These are phyloP conservation scores for Amia ocellicauda DNA, from an alignment of 2,113 vertebrate genomes.

Conservation along the genomic window DNA sequence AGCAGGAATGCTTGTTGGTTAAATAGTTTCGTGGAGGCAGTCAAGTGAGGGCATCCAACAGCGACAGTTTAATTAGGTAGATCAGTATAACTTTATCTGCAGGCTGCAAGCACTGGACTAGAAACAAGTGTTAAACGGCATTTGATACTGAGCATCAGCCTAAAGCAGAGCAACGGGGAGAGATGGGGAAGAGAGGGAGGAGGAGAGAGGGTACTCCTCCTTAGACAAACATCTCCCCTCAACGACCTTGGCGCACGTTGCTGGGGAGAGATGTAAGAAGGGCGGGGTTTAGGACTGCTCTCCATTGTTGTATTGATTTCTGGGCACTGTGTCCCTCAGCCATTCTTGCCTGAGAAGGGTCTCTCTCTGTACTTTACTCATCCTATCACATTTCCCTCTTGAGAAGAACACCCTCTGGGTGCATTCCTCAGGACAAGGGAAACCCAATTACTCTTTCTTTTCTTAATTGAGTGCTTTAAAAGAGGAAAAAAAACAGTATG, in stretches of 20 bases:
- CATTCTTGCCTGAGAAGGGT: conserved; percentile 62
- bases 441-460: conserved; percentile 52
- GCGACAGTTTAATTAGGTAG: conserved; percentile 72
- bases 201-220: conserved; percentile 42
- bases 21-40: conserved; percentile 66
- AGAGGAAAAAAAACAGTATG: neutral
- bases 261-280: conserved; percentile 53
- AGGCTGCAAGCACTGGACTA: conserved; percentile 57
- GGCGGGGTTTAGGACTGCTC: conserved; percentile 65
- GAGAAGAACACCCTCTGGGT: conserved; percentile 49
- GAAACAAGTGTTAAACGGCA: conserved; percentile 51
- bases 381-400: conserved; percentile 64
- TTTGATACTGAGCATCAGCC: conserved; percentile 25
- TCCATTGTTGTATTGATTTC: conserved; percentile 76
- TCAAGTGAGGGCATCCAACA: conserved; percentile 59
- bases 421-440: conserved; percentile 50
- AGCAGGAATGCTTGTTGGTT: conserved; percentile 68
- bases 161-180: neutral
- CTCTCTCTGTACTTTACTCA: conserved; percentile 52
- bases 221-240: conserved; percentile 59
- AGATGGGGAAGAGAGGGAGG: conserved; percentile 19
- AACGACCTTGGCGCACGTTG: conserved; percentile 71
- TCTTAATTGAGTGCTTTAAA: conserved; percentile 40
- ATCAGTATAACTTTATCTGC: conserved; percentile 65
- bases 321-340: conserved; percentile 68